These are phyloP conservation scores for Oryzias javanicus DNA, from an alignment of 2,113 vertebrate genomes.

Conservation along the genomic window DNA sequence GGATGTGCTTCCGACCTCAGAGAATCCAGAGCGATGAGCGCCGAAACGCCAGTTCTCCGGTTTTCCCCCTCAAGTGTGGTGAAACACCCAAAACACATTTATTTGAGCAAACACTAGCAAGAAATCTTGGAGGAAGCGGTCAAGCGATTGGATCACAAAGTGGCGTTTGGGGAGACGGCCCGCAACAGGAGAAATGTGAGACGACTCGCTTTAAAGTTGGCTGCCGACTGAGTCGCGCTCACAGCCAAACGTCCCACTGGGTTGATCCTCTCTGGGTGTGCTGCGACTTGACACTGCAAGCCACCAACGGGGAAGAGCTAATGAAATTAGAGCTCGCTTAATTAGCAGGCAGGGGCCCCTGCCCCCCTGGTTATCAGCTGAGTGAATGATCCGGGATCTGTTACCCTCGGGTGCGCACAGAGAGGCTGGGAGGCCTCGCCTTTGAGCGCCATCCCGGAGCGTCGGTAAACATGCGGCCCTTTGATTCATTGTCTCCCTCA, in stretches of 20 bases:
- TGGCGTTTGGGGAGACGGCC: constrained; percentile 34
- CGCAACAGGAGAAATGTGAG: constrained; percentile 8
- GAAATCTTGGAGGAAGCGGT: constrained; percentile 27
- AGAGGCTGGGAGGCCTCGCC: constrained; percentile 34
- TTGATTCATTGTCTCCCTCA: constrained; percentile 77
- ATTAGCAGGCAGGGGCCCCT: constrained; percentile 72
- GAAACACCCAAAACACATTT: constrained; percentile 47
- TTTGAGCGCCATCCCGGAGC: constrained; percentile 61
- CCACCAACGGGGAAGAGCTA: constrained; percentile 67
- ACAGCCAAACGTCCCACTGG: constrained; percentile 58
- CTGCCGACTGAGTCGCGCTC: constrained; percentile 30
- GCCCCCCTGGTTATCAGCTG: constrained; percentile 66
- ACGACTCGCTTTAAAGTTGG: constrained; percentile 34
- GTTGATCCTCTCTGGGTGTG: constrained; percentile 63
- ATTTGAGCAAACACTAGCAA: constrained; percentile 41
- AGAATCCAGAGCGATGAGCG: constrained; percentile 57
- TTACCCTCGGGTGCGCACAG: constrained; percentile 46
- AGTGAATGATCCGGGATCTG: constrained; percentile 63
- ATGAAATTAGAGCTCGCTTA: constrained; percentile 79
- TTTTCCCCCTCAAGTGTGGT: constrained; percentile 52
- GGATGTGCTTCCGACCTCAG: constrained; percentile 78
- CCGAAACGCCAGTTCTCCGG: constrained; percentile 25
- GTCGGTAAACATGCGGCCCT: constrained; percentile 71
- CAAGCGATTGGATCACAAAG: constrained; percentile 38
- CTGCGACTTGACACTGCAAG: constrained; percentile 64